These are phyloP conservation scores for Novumbra hubbsi DNA, from an alignment of 2,797 vertebrate species.

Conservation along the genomic window DNA sequence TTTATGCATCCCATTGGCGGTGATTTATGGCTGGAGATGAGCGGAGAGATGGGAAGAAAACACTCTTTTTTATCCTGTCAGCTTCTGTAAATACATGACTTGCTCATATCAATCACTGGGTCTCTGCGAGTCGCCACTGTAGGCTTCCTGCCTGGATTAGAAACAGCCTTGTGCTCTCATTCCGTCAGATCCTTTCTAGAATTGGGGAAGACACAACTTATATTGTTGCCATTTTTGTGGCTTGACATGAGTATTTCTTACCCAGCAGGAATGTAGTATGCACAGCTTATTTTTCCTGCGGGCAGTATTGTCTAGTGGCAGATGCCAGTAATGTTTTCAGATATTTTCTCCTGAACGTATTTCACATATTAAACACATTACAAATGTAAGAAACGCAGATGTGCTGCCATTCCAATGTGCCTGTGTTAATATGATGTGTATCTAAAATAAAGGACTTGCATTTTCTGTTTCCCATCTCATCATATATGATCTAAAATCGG, in stretches of 20 bases:
- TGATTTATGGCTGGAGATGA: conserved; percentile 81
- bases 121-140: conserved; percentile 72
- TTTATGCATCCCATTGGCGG: conserved; percentile 73
- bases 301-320: neutral
- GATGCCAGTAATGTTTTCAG: neutral
- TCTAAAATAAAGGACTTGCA: neutral
- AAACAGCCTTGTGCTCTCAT: conserved; percentile 67
- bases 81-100: conserved; percentile 78
- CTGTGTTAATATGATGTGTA: neutral
- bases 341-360: neutral
- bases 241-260: conserved; percentile 60
- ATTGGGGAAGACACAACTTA: conserved; percentile 61
- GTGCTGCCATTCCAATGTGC: neutral
- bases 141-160: conserved; percentile 72
- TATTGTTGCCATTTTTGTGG: conserved; percentile 59
- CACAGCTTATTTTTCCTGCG: neutral
- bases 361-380: neutral
- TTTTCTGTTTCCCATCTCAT: neutral
- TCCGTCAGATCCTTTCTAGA: conserved; percentile 49
- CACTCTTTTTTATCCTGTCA: conserved; percentile 77
- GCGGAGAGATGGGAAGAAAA: conserved; percentile 74
- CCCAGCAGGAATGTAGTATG: neutral
- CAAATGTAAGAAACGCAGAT: neutral
- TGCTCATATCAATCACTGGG: conserved; percentile 80
- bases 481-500: neutral